A percentile compares a stretch with the other conserved stretches of the same genome.
phyloP scores from a whole-genome alignment of 2,797 vertebrate genomes.

The Ara ararauna region DNA sequence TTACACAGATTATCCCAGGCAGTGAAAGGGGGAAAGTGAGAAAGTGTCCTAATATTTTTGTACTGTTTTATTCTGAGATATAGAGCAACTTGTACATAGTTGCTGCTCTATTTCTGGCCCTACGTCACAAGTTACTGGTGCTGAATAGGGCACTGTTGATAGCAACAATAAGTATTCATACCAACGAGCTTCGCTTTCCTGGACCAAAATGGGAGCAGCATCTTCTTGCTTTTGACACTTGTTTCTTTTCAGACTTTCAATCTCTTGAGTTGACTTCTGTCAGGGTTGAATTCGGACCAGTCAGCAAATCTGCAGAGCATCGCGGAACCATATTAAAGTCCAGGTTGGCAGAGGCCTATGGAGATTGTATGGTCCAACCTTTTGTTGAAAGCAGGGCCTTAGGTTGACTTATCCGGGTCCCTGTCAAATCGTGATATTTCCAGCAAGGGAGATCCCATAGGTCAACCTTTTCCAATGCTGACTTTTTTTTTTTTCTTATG shows the following conservation, averaged over 20 bases:
- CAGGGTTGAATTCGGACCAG: not conserved
- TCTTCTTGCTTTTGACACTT: not conserved
- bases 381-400: not conserved
- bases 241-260: not conserved
- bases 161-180: not conserved
- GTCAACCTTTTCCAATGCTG: not conserved
- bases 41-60: not conserved
- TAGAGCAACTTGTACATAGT: not conserved
- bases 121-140: not conserved
- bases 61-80: not conserved
- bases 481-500: not conserved
- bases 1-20: not conserved
- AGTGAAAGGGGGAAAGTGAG: not conserved
- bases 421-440: not conserved
- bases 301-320: not conserved
- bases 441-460: not conserved
- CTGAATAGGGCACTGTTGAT: not conserved
- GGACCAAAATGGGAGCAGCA: not conserved
- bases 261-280: rapidly evolving
- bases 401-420: not conserved
- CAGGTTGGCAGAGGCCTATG: not conserved
- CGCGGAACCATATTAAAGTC: not conserved
- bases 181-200: not conserved
- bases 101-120: not conserved
- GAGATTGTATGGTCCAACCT: not conserved